Base-by-base conservation (phyloP, 2,888 invertebrate genomes). In the Drosophila kanekoi region DNA sequence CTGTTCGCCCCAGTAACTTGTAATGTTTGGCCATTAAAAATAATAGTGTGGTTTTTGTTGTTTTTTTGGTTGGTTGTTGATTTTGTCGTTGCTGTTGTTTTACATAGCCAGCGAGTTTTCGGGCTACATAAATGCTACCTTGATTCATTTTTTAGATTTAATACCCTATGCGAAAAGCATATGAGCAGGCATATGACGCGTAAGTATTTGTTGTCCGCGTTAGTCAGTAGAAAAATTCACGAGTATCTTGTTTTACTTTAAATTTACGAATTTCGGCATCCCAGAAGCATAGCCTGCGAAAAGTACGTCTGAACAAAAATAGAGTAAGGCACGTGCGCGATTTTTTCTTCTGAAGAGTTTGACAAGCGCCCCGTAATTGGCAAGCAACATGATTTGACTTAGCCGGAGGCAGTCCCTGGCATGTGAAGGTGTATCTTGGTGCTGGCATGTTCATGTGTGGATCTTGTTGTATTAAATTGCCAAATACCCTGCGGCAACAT, bases 11-110 rank as follows among this genome's bases (percentile, higher is more conserved):
- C 49, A 74, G 80, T 58, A 72, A 72, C 82, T 76, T 84, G 84
- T 81, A 84, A 85, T 87, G 81, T 81, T 85, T 83, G 79, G 71
- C 85, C 85, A 87, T 88, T 86, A 86, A 88, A 87, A 86, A 88
- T 86, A 86, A 86, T 87, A 84, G 85, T 86, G 81, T 73, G 83
- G 86, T 75, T 81, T 74, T 81, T 79, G 59, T 54, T 66, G 45
- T 38, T 40, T 38, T 48, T 49, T 54, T 14, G 4, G 13, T 38
- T 16, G 28, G 38, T 41, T 44, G 38, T 64, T 62, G 64, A 35
- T 41, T 41, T 61, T 54, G 60, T 40, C 20, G 43, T 48, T 67
- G 33, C 11, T 45, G 53, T 49, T 69, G 61, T 61, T 69, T 18
- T 40, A 68, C 61, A 59, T 47, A 48, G 35, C 44, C 61, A 44